phyloP scores from a whole-genome alignment of 2,888 invertebrate species.

The Trachelus iudaicus region DNA sequence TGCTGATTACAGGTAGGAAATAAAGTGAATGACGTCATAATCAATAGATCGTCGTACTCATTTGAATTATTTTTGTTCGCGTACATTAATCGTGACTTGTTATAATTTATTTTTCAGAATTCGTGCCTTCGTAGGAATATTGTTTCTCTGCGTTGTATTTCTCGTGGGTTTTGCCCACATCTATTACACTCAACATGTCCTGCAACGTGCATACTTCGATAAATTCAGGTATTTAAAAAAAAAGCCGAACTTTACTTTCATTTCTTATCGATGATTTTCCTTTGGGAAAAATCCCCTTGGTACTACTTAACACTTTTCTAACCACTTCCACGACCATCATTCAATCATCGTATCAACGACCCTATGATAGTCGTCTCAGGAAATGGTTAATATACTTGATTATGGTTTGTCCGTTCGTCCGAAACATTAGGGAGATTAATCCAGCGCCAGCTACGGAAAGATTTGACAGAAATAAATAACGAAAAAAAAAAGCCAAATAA shows the following conservation, averaged over 20 bases:
- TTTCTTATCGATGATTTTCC: not conserved
- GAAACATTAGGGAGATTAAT: not conserved
- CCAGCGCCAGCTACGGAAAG: not conserved
- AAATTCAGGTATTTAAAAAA: constrained; percentile 70
- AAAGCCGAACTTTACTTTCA: not conserved
- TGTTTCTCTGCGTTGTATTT: constrained; percentile 84
- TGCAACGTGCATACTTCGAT: constrained; percentile 85
- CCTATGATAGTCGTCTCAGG: constrained; percentile 17
- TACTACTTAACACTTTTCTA: not conserved
- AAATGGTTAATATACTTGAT: constrained; percentile 37
- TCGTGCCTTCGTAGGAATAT: constrained; percentile 81
- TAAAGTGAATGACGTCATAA: not conserved
- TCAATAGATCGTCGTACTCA: not conserved
- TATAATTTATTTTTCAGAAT: constrained; percentile 71
- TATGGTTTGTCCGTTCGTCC: constrained; percentile 27
- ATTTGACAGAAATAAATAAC: not conserved
- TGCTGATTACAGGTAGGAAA: constrained; percentile 58
- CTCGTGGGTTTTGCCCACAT: constrained; percentile 87
- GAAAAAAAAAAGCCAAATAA: not conserved
- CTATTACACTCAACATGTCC: constrained; percentile 83
- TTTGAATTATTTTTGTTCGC: not conserved
- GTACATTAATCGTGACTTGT: not conserved
- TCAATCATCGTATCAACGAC: not conserved
- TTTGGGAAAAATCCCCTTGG: not conserved
- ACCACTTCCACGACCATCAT: not conserved